Evolutionary conservation across 2,797 vertebrate species (phyloP).

Genomic region (Sphaeramia orbicularis): DNA sequence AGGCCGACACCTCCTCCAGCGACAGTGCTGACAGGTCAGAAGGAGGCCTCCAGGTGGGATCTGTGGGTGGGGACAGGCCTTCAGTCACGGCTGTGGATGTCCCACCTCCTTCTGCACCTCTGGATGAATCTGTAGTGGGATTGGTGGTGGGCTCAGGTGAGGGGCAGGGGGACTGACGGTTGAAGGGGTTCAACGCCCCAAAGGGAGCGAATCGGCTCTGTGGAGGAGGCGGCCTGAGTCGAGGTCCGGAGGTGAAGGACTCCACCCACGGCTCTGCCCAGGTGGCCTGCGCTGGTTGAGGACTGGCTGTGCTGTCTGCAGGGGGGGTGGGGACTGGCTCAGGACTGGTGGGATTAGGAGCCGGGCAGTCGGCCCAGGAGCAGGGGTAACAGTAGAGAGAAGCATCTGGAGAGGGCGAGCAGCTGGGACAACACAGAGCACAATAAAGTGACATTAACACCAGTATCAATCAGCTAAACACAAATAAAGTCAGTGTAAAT

Average conservation of each 20-base stretch:
- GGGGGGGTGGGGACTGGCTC: conserved; percentile 74
- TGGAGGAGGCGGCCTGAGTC: conserved; percentile 86
- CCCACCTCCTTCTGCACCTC: conserved; percentile 88
- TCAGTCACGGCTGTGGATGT: conserved; percentile 80
- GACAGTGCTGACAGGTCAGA: conserved; percentile 92
- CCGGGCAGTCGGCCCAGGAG: conserved; percentile 94
- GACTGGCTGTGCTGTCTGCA: conserved; percentile 70
- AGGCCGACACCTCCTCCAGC: conserved; percentile 94
- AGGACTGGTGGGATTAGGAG: conserved; percentile 82
- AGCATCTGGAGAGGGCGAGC: conserved; percentile 91
- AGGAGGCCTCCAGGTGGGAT: conserved; percentile 90
- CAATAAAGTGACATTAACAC: no score
- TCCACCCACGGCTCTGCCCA: conserved; percentile 87
- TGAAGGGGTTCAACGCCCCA: conserved; percentile 93
- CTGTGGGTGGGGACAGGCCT: conserved; percentile 70
- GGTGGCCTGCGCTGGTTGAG: conserved; percentile 86
- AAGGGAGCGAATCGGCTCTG: conserved; percentile 95
- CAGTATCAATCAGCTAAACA: no score
- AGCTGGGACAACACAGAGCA: conserved; percentile 70
- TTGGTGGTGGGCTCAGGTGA: conserved; percentile 75
- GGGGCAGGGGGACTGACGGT: conserved; percentile 87
- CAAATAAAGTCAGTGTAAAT: no score
- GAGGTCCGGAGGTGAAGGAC: conserved; percentile 86
- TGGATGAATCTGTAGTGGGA: conserved; percentile 70
- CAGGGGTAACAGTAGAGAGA: conserved; percentile 97